Evolutionary conservation across 2,888 invertebrate genomes (phyloP).

Genomic region (Heliconius erato): DNA sequence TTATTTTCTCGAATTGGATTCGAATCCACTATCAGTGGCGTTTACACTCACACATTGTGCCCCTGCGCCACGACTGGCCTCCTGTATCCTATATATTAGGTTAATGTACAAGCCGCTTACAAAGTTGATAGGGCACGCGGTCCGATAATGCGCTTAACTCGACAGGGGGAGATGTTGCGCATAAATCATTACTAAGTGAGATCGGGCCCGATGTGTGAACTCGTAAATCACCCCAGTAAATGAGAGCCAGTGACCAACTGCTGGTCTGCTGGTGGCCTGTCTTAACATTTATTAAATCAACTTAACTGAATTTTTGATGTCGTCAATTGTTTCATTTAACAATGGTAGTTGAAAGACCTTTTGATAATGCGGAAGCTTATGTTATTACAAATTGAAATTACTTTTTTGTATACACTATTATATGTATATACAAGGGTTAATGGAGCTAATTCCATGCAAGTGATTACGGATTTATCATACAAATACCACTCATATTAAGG

Average conservation of each 20-base stretch:
- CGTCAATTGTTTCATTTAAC: constrained; percentile 39
- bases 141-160: constrained; percentile 82
- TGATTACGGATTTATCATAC: not conserved
- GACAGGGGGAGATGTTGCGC: constrained; percentile 78
- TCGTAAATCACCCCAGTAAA: constrained; percentile 83
- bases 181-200: constrained; percentile 85
- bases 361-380: not conserved
- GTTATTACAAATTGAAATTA: not conserved
- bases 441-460: not conserved
- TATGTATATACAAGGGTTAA: not conserved
- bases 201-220: constrained; percentile 83
- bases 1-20: too few species aligned
- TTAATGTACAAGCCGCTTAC: constrained; percentile 67
- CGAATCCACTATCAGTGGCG: too few species aligned
- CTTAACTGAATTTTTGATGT: constrained; percentile 29
- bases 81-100: constrained; percentile 42
- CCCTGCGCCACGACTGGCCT: too few species aligned
- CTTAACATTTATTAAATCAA: constrained; percentile 59
- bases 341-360: not conserved
- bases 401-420: constrained; percentile 4
- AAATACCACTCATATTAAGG: not conserved
- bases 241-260: constrained; percentile 72
- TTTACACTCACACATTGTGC: too few species aligned
- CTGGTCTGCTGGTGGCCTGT: constrained; percentile 76
- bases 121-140: constrained; percentile 80